Percentiles rank a stretch among this genome's conserved stretches.
Evolutionary conservation across 1,140 invertebrate genomes (phyloP).

Genomic region (Drosophila arawakana): DNA sequence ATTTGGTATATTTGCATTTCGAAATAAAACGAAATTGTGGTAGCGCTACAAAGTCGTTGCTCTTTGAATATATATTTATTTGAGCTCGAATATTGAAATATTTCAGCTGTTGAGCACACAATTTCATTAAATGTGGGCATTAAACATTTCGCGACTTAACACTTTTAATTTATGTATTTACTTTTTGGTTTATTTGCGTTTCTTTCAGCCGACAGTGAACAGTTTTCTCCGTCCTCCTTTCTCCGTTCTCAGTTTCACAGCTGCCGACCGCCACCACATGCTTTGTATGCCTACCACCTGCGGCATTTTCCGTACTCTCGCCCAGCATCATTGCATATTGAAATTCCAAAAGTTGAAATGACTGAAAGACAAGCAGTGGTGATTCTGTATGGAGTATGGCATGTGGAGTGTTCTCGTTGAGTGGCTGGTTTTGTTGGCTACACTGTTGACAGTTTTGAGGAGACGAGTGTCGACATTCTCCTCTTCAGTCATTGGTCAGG

Average conservation of each 20-base stretch:
- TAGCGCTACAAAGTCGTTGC: neutral
- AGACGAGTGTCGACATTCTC: conserved; percentile 40
- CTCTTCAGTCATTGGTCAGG: conserved; percentile 47
- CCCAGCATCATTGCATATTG: conserved; percentile 55
- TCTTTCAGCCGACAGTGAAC: conserved; percentile 38
- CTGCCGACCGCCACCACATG: neutral
- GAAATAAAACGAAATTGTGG: conserved; percentile 1
- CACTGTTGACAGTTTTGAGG: conserved; percentile 59
- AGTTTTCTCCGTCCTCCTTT: neutral
- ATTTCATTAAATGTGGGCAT: conserved; percentile 65
- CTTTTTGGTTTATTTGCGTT: conserved; percentile 70
- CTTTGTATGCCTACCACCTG: conserved; percentile 60
- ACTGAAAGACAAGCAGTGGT: conserved; percentile 49
- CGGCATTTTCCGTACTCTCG: conserved; percentile 58
- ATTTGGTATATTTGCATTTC: neutral
- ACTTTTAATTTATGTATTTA: conserved; percentile 80
- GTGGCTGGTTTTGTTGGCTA: conserved; percentile 37
- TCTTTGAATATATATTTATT: conserved; percentile 10
- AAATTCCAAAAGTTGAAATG: conserved; percentile 77
- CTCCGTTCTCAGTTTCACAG: neutral
- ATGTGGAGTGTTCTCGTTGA: neutral
- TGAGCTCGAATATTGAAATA: conserved; percentile 31
- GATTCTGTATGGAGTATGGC: conserved; percentile 11
- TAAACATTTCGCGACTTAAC: conserved; percentile 72
- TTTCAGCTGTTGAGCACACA: conserved; percentile 40